Percentiles rank a stretch among this genome's conserved stretches.
Conservation (phyloP, 1,140 invertebrate species). For the Meloidogyne floridensis region DNA sequence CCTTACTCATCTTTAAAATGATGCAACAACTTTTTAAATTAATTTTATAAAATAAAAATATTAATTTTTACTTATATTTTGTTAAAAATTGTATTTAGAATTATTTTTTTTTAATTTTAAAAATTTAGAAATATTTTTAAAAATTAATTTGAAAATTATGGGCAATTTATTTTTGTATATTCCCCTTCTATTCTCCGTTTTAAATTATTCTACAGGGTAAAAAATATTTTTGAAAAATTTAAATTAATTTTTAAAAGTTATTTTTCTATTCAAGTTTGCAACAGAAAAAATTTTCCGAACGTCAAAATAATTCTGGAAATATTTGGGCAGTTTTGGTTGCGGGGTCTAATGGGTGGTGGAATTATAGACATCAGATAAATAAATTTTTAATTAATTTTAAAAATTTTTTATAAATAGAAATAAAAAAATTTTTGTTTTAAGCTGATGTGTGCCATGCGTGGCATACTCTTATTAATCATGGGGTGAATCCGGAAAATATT, state of each 20-base stretch:
- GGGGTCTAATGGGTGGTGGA: conserved; percentile 71
- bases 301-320: conserved; percentile 43
- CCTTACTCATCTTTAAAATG: neutral
- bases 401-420: neutral
- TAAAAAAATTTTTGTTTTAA: conserved; percentile 69
- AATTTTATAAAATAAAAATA: too few relatives aligned
- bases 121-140: neutral
- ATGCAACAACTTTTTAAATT: neutral
- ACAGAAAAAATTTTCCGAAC: neutral
- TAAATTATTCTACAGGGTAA: neutral
- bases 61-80: too few relatives aligned
- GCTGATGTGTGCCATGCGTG: conserved; percentile 74
- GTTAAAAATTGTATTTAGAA: too few relatives aligned
- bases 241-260: neutral
- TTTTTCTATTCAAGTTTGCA: neutral
- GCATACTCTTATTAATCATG: conserved; percentile 71
- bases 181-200: neutral
- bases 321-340: conserved; percentile 73
- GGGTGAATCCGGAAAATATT: conserved; percentile 72
- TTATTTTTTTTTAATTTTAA: too few relatives aligned
- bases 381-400: neutral
- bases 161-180: neutral
- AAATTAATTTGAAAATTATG: neutral
- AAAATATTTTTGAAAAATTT: neutral
- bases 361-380: conserved; percentile 72